phyloP scores from a whole-genome alignment of 2,888 invertebrate genomes.

The Meandrusa payeni region DNA sequence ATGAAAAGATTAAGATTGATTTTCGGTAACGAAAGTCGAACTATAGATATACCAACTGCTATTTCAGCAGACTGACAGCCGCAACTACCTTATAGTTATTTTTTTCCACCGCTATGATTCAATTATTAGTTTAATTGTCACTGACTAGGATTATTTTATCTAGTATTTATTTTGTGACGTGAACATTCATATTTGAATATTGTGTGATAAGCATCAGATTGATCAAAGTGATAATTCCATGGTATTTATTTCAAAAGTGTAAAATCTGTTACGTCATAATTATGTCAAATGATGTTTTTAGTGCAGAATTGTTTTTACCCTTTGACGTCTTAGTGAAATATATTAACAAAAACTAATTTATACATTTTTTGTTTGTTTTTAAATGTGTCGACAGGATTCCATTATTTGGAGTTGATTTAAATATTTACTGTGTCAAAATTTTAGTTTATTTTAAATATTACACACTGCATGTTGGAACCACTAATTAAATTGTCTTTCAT shows the following conservation, averaged over 20 bases:
- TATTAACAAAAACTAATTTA: slow-evolving; percentile 19
- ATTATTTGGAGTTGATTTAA: slow-evolving; percentile 11
- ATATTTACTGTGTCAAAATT: slow-evolving; percentile 5
- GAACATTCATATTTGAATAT: slow-evolving; percentile 59
- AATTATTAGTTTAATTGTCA: slow-evolving; percentile 78
- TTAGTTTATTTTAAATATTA: slow-evolving; percentile 1
- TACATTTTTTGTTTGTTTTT: slow-evolving; percentile 8
- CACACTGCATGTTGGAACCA: slow-evolving; percentile 1
- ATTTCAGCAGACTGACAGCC: slow-evolving; percentile 81
- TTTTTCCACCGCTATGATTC: slow-evolving; percentile 76
- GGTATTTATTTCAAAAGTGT: slow-evolving; percentile 55
- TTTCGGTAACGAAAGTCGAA: slow-evolving; percentile 93
- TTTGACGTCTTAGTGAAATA: slow-evolving; percentile 24
- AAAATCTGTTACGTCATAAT: slow-evolving; percentile 44
- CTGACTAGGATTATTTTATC: slow-evolving; percentile 74
- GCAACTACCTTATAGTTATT: slow-evolving; percentile 63
- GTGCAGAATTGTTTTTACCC: slow-evolving; percentile 25
- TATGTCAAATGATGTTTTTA: too few relatives aligned
- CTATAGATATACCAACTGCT: slow-evolving; percentile 92
- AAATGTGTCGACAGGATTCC: slow-evolving; percentile 8
- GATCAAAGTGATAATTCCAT: slow-evolving; percentile 61
- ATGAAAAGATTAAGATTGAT: slow-evolving; percentile 93
- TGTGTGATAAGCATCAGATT: slow-evolving; percentile 65
- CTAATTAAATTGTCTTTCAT: slow-evolving; percentile 4
- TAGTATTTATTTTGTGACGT: slow-evolving; percentile 74